phyloP scores from a whole-genome alignment of 2,888 invertebrate genomes.

The Meta bourneti region DNA sequence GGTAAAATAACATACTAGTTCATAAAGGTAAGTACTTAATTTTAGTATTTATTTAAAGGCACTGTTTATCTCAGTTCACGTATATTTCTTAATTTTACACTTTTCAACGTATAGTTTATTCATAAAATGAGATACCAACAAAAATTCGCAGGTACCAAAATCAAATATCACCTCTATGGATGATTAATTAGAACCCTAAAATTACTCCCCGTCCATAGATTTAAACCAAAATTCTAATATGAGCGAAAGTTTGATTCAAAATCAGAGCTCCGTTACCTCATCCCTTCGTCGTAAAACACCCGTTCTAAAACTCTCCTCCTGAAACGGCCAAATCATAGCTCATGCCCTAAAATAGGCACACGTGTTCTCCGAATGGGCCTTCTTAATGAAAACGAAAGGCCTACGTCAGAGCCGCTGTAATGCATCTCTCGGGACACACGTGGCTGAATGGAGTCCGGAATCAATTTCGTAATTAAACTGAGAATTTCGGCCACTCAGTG shows the following conservation, averaged over 20 bases:
- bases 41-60: too few species aligned
- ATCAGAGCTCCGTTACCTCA: not conserved
- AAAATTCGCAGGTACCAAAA: not conserved
- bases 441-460: conserved; percentile 11
- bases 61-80: too few species aligned
- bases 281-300: not conserved
- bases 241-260: not conserved
- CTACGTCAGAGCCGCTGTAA: conserved; percentile 9
- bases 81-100: too few species aligned
- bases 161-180: not conserved
- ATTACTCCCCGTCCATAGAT: not conserved
- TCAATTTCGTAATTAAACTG: conserved; percentile 59
- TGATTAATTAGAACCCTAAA: not conserved
- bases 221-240: not conserved
- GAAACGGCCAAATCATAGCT: not conserved
- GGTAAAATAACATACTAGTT: too few species aligned
- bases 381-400: conserved; percentile 54
- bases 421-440: conserved; percentile 15
- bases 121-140: too few species aligned
- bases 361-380: conserved; percentile 4
- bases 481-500: conserved; percentile 8
- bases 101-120: too few species aligned
- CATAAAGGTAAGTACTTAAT: too few species aligned
- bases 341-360: not conserved
- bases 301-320: not conserved